Evolutionary conservation across 2,797 vertebrate species (phyloP).

Genomic region (Diglossa cyanea): DNA sequence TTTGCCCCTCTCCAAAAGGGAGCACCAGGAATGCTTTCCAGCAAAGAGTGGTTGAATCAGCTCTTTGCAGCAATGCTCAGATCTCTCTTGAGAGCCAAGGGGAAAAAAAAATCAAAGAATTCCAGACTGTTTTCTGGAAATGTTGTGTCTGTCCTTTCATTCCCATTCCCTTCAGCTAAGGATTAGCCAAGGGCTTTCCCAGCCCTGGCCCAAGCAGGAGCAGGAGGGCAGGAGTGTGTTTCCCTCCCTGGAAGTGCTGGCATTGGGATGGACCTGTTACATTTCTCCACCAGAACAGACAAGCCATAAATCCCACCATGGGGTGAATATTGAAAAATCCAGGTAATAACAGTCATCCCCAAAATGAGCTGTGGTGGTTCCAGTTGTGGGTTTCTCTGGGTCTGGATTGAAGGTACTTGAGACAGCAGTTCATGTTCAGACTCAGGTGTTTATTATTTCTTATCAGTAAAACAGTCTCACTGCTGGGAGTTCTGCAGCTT

Average conservation of each 20-base stretch:
- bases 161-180: background rate
- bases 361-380: background rate
- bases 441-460: no score
- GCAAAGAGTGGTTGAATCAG: background rate
- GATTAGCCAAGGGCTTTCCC: background rate
- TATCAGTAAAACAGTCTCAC: no score
- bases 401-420: no score
- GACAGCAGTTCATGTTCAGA: fast-evolving
- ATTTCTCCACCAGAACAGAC: background rate
- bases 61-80: background rate
- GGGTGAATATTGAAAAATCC: background rate
- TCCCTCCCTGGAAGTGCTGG: background rate
- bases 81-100: background rate
- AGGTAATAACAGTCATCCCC: background rate
- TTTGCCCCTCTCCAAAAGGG: background rate
- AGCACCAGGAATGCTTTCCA: background rate
- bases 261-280: background rate
- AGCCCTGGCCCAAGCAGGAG: background rate
- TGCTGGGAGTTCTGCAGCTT: no score
- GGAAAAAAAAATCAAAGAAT: background rate
- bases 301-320: background rate
- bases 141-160: background rate
- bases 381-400: no score
- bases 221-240: background rate
- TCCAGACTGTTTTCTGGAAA: background rate